Evolutionary conservation across 2,888 invertebrate species (phyloP).

Genomic region (Mesodorylaimus sp.): DNA sequence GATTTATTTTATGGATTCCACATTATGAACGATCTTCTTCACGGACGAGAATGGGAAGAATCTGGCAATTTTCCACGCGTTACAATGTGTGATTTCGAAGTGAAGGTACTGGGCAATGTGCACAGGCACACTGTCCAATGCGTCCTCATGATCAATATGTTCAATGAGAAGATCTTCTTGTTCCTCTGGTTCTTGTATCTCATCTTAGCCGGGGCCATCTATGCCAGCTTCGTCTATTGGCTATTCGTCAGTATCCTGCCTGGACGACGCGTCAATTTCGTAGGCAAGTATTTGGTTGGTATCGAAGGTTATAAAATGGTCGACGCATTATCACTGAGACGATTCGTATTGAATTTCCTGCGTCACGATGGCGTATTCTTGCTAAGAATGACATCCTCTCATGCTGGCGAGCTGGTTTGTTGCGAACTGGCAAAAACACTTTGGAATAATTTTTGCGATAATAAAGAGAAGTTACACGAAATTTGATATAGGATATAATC

Average conservation of each 20-base stretch:
- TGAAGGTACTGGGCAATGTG: slow-evolving; percentile 29
- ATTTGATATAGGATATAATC: not conserved
- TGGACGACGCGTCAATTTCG: slow-evolving; percentile 28
- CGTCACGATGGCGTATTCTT: slow-evolving; percentile 24
- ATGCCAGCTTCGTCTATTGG: slow-evolving; percentile 11
- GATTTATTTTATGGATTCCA: slow-evolving; percentile 27
- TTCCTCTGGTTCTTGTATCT: slow-evolving; percentile 30
- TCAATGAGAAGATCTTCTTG: slow-evolving; percentile 18
- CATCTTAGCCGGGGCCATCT: slow-evolving; percentile 11
- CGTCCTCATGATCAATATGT: slow-evolving; percentile 16
- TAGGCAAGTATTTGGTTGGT: slow-evolving; percentile 28
- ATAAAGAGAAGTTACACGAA: slow-evolving; percentile 9
- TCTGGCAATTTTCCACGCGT: slow-evolving; percentile 22
- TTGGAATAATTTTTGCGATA: slow-evolving; percentile 17
- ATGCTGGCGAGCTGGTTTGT: slow-evolving; percentile 28
- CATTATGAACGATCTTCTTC: slow-evolving; percentile 27
- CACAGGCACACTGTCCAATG: slow-evolving; percentile 18
- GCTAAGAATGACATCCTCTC: slow-evolving; percentile 26
- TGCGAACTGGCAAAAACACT: slow-evolving; percentile 20
- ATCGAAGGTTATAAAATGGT: slow-evolving; percentile 32
- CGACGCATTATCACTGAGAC: slow-evolving; percentile 6
- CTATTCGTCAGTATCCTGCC: slow-evolving; percentile 21
- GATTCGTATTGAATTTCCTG: slow-evolving; percentile 8
- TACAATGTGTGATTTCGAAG: slow-evolving; percentile 30
- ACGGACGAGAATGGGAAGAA: slow-evolving; percentile 30